Evolutionary conservation across 2,797 vertebrate genomes (phyloP), one percentile per base, ranked within the genome.

Genomic region (Balearica regulorum): DNA sequence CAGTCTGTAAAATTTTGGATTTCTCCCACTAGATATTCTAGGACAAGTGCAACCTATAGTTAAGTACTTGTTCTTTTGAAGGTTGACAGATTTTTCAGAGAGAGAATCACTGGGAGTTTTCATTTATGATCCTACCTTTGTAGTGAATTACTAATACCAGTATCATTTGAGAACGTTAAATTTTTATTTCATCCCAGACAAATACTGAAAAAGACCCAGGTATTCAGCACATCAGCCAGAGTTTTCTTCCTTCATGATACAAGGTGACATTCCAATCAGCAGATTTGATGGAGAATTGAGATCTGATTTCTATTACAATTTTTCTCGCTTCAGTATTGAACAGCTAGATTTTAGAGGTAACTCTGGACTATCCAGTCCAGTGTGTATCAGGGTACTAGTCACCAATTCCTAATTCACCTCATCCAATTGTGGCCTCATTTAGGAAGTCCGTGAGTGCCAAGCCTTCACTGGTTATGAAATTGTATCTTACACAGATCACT

Each of bases 371-470:
- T 44, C 19, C 39, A n/a, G 48, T 78, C 65, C 48, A 46, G 9
- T 37, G 39, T 73, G 26, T 79, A 65, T 65, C 70, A 85, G 61
- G 44, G 37, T 85, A 33, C 18, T 70, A 75, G 79, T 41, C 61
- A 39, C 20, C 57, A 44, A 13, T 78, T 88, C 75, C 79, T 88
- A 78, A 85, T 69, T 82, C 43, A 51, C 51, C 16, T 88, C 51
- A 61, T 87, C 41, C 73, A 46, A 69, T 90, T 94, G 65, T 88
- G 79, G 90, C 90, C 71, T 94, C 75, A 57, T 91, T 93, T 93
- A 94, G 93, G 84, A 93, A 94, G 62, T 25, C 54, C 33, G 2
- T 93, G 93, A 93, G 77, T 93, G 43, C 87, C 81, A 94, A 71
- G 80, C 64, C 58, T 94, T 93, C 94, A 83, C 22, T 71, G 75